Base-by-base conservation (phyloP, 2,888 invertebrate species). In the Lasioglossum calceatum region DNA sequence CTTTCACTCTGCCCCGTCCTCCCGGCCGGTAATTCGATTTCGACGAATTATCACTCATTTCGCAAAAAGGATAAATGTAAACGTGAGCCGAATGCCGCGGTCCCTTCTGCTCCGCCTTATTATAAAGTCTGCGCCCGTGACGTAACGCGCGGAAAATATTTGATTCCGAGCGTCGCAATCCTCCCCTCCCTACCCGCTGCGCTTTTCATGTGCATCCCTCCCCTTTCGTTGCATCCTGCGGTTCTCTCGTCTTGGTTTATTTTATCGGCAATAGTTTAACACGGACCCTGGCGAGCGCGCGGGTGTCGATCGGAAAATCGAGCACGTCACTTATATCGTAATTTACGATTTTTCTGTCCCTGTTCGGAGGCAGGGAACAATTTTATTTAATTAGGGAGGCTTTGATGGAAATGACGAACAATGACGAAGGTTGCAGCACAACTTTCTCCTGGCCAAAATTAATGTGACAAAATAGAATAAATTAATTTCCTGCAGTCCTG, bases 21-120 rank as follows among this genome's bases (percentile, higher is more conserved):
- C 32, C 64, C 91, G 90, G 39, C 88, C 84, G 89, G 92, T 94
- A 94, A 94, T 94, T 94, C 92, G 93, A 95, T 94, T 94, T 92
- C 90, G 79, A 86, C 93, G 93, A 94, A 94, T 95, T 95, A 95
- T 94, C 94, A 93, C 93, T 94, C 93, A 94, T 94, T 93, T 92
- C 91, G 90, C 92, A 93, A 94, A 94, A 94, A 94, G 93, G 94
- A 94, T 94, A 94, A 94, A 93, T 91, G 94, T 89, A 91, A 90
- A 92, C 94, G 94, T 94, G 95, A 93, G 89, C 83, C 82, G 95
- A 95, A 94, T 94, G 70, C 71, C 42, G 64, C 85, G 74, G 32
- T 32, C 89, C 88, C 73, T 23, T 64, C 64, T 71, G 73, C 67
- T 77, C 71, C 77, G 77, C 82, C 81, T 84, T 87, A 81, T 85